These are phyloP conservation scores for Tenthredo scrophulariae DNA, from an alignment of 2,888 invertebrate genomes.

Conservation along the genomic window DNA sequence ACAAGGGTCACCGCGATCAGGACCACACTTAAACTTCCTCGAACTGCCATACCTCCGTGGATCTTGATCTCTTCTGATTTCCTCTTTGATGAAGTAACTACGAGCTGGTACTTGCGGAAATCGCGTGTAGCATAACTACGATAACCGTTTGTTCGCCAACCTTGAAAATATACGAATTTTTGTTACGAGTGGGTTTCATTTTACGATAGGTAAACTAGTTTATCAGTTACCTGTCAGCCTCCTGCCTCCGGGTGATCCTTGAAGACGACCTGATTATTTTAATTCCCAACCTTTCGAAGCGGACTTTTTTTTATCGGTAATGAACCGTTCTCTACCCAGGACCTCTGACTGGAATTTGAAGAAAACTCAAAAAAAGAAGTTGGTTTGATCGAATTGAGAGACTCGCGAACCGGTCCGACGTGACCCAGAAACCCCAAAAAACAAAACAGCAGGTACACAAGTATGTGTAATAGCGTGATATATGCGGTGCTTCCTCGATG, in stretches of 20 bases:
- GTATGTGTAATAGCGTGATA: conserved; percentile 35
- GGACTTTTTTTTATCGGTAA: not conserved
- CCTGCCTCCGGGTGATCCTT: not conserved
- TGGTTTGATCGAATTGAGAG: conserved; percentile 20
- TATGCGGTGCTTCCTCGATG: conserved; percentile 28
- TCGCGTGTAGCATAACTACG: conserved; percentile 44
- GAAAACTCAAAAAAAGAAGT: conserved; percentile 27
- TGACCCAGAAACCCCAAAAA: conserved; percentile 51
- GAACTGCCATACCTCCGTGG: conserved; percentile 22
- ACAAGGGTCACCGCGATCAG: conserved; percentile 5
- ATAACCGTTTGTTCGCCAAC: not conserved
- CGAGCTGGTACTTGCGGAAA: not conserved
- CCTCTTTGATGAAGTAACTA: conserved; percentile 26
- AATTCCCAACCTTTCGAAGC: not conserved
- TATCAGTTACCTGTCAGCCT: conserved; percentile 13
- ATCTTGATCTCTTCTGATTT: not conserved
- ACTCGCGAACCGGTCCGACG: conserved; percentile 42
- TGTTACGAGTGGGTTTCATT: not conserved
- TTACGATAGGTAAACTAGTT: not conserved
- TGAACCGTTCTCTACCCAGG: conserved; percentile 36
- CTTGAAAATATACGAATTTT: not conserved
- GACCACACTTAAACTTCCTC: conserved; percentile 14
- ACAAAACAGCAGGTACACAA: conserved; percentile 37
- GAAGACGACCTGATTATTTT: not conserved
- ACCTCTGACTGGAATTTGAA: conserved; percentile 36